phyloP scores from a whole-genome alignment of 1,140 invertebrate genomes.

The Anastatus disparis region DNA sequence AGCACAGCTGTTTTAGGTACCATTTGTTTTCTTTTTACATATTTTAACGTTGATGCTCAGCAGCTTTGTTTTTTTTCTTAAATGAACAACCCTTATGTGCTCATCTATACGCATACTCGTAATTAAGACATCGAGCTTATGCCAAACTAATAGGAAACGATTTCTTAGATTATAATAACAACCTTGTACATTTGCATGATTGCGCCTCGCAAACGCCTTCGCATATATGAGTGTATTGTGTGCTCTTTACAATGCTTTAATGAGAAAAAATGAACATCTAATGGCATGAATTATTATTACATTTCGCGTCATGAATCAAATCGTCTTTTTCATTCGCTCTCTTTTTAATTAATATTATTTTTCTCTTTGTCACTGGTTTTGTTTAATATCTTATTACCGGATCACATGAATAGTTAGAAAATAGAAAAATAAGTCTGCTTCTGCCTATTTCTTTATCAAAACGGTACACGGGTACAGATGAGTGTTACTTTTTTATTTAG shows the following conservation, averaged over 20 bases:
- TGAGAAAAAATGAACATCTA: constrained; percentile 18
- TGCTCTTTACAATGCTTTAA: constrained; percentile 25
- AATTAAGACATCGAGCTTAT: constrained; percentile 42
- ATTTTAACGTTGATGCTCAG: constrained; percentile 12
- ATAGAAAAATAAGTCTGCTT: constrained; percentile 43
- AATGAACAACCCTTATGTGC: not conserved
- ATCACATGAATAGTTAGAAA: constrained; percentile 37
- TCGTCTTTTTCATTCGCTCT: not conserved
- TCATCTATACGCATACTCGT: not conserved
- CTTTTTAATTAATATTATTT: constrained; percentile 17
- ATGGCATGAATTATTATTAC: constrained; percentile 17
- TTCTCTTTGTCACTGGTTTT: constrained; percentile 33
- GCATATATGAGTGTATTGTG: constrained; percentile 8
- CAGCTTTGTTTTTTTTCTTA: not conserved
- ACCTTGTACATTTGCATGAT: constrained; percentile 48
- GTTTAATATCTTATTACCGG: constrained; percentile 26
- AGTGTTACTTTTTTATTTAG: constrained; percentile 15
- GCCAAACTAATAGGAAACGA: constrained; percentile 44
- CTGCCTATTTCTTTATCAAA: constrained; percentile 39
- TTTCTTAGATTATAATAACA: constrained; percentile 49
- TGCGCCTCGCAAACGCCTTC: constrained; percentile 25
- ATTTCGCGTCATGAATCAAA: constrained; percentile 16
- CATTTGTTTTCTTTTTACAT: constrained; percentile 37
- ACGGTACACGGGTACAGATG: constrained; percentile 25
- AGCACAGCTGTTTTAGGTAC: constrained; percentile 45